phyloP scores from a whole-genome alignment of 2,113 vertebrate species.

The Sminthopsis crassicaudata region DNA sequence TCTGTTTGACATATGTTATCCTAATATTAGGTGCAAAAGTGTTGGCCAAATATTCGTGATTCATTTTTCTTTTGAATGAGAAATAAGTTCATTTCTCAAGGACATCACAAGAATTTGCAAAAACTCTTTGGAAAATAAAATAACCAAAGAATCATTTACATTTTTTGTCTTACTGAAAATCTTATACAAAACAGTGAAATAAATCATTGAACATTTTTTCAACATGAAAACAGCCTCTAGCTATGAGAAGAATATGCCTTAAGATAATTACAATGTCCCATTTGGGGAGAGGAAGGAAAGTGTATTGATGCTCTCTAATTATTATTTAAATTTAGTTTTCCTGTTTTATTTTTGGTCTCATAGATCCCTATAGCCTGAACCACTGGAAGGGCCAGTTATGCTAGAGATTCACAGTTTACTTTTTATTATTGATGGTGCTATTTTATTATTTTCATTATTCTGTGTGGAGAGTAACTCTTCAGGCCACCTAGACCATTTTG shows the following conservation, averaged over 20 bases:
- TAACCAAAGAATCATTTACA: slow-evolving; percentile 1
- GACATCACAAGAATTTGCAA: background rate
- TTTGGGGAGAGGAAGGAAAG: slow-evolving; percentile 49
- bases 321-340: slow-evolving; percentile 52
- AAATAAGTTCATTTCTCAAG: background rate
- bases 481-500: too few relatives aligned
- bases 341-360: slow-evolving; percentile 18
- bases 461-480: background rate
- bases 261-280: background rate
- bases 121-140: background rate
- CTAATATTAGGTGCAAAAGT: background rate
- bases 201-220: background rate
- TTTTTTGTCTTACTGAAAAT: slow-evolving; percentile 31
- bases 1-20: background rate
- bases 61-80: background rate
- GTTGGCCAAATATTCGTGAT: background rate
- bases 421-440: background rate
- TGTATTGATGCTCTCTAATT: slow-evolving; percentile 40
- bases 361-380: background rate
- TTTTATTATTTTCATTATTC: background rate
- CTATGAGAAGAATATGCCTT: slow-evolving; percentile 33
- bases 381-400: background rate
- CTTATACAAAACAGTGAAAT: slow-evolving; percentile 58
- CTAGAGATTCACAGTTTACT: background rate
- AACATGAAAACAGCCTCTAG: slow-evolving; percentile 31